Conservation (phyloP, 2,113 vertebrate genomes). For the Gracilinanus agilis region DNA sequence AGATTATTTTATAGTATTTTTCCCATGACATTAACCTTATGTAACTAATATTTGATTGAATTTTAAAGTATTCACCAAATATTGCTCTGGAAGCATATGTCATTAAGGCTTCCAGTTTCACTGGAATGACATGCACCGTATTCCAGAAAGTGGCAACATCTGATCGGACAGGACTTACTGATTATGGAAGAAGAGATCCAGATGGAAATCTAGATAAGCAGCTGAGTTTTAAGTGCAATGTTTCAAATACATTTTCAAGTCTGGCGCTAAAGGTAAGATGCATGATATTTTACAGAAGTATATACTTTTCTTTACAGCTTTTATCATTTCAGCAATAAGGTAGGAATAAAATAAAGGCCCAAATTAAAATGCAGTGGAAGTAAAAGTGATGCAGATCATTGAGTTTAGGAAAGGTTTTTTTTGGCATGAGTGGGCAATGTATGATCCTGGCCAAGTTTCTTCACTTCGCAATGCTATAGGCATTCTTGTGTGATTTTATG, state of each 20-base stretch:
- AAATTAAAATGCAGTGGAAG: background rate
- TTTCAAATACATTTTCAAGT: constrained; percentile 93
- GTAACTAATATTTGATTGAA: constrained; percentile 67
- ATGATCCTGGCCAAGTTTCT: background rate
- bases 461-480: background rate
- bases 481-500: background rate
- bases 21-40: background rate
- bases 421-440: background rate
- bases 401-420: background rate
- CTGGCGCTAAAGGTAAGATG: constrained; percentile 92
- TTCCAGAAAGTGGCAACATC: constrained; percentile 91
- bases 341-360: background rate
- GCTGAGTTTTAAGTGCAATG: constrained; percentile 97
- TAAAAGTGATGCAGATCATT: background rate
- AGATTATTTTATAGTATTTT: constrained; percentile 45
- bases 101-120: constrained; percentile 92
- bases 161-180: constrained; percentile 87
- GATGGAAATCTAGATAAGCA: constrained; percentile 93
- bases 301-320: background rate
- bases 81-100: constrained; percentile 96
- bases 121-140: constrained; percentile 96
- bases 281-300: fast-evolving
- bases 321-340: background rate
- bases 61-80: constrained; percentile 94
- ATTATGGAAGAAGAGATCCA: constrained; percentile 86